Percentiles rank a stretch among this genome's conserved stretches.
These are phyloP conservation scores for Hypolimnas misippus DNA, from an alignment of 2,888 invertebrate genomes.

Conservation along the genomic window DNA sequence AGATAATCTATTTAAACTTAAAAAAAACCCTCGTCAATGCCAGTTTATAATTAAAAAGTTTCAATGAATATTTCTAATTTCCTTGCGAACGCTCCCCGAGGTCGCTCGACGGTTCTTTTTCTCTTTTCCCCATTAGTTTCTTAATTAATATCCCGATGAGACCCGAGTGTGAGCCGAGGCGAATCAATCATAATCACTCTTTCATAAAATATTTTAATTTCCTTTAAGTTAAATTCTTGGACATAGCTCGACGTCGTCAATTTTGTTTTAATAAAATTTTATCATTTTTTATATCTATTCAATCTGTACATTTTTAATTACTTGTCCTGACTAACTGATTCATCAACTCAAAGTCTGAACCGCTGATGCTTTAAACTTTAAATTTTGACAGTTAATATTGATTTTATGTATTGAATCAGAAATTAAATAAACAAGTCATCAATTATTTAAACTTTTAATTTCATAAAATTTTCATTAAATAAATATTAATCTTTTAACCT, in stretches of 20 bases:
- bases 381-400: too few relatives aligned
- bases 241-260: neutral
- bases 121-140: constrained; percentile 75
- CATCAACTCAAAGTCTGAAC: too few relatives aligned
- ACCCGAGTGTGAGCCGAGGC: constrained; percentile 55
- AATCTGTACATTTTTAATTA: too few relatives aligned
- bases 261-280: too few relatives aligned
- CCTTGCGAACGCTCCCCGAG: constrained; percentile 58
- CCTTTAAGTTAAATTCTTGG: constrained; percentile 41
- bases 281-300: too few relatives aligned
- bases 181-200: constrained; percentile 79
- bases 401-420: too few relatives aligned
- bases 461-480: too few relatives aligned
- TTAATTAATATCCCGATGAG: constrained; percentile 75
- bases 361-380: too few relatives aligned
- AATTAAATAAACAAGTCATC: too few relatives aligned
- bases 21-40: constrained; percentile 33
- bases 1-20: constrained; percentile 10
- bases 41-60: constrained; percentile 48
- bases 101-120: constrained; percentile 59
- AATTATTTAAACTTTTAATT: too few relatives aligned
- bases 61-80: constrained; percentile 46
- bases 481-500: too few relatives aligned
- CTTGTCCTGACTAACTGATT: too few relatives aligned
- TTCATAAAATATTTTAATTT: constrained; percentile 66